phyloP scores from a whole-genome alignment of 2,797 vertebrate species.

The Peromyscus aztecus region DNA sequence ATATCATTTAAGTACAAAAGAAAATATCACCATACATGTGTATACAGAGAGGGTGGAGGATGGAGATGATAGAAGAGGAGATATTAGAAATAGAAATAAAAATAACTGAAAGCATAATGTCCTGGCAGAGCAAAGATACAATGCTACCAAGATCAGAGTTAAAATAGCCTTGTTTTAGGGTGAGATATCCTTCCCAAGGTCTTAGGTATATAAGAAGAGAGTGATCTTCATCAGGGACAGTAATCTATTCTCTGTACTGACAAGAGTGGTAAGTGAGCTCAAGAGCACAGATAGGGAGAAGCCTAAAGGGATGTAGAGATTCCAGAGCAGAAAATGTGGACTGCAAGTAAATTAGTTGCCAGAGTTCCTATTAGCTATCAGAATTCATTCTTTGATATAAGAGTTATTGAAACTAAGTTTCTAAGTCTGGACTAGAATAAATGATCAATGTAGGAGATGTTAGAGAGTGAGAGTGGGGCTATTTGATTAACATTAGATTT shows the following conservation, averaged over 20 bases:
- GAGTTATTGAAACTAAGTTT: neutral
- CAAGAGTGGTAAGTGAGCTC: neutral
- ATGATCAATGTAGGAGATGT: neutral
- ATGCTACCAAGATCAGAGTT: neutral
- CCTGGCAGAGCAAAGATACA: neutral
- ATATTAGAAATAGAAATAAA: neutral
- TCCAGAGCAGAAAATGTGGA: neutral
- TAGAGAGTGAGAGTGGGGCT: neutral
- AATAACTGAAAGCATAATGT: neutral
- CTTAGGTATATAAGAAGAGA: neutral
- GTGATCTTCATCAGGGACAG: neutral
- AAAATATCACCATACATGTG: too few relatives aligned
- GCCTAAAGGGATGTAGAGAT: neutral
- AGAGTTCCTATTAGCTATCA: neutral
- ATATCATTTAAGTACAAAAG: too few relatives aligned
- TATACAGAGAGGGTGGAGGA: neutral
- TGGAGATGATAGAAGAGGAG: neutral
- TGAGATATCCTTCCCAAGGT: neutral
- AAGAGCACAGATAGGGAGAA: neutral
- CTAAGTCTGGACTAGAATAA: neutral
- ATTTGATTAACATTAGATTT: neutral
- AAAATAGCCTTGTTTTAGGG: neutral
- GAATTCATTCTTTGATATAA: neutral
- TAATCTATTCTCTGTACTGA: neutral
- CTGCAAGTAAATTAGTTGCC: neutral